Conservation (phyloP, 1,140 invertebrate species). For the Drosophila lacertosa region DNA sequence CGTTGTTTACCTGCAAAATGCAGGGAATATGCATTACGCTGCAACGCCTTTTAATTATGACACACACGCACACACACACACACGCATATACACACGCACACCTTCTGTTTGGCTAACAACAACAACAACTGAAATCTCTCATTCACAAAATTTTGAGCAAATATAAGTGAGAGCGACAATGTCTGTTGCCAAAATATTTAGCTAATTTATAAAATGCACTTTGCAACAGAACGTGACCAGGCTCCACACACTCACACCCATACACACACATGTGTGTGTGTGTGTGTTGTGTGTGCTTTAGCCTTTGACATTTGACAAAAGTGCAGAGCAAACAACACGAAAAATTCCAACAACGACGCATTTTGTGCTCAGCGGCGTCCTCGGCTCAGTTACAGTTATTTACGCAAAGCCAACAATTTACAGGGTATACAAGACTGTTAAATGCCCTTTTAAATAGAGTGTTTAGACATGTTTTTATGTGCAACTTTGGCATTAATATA, state of each 20-base stretch:
- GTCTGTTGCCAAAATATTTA: conserved; percentile 64
- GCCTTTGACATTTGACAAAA: conserved; percentile 54
- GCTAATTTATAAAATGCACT: conserved; percentile 71
- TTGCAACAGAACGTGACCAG: conserved; percentile 10
- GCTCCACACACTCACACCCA: background rate
- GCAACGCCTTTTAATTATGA: conserved; percentile 59
- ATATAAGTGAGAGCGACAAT: conserved; percentile 22
- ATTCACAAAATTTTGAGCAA: conserved; percentile 52
- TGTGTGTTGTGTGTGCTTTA: conserved; percentile 6
- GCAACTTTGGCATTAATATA: too few relatives aligned
- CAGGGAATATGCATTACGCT: conserved; percentile 45
- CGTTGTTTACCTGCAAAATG: conserved; percentile 47
- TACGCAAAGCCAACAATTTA: background rate
- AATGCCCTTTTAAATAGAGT: background rate
- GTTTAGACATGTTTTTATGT: too few relatives aligned
- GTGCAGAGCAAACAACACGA: conserved; percentile 55
- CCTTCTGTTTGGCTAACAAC: conserved; percentile 51
- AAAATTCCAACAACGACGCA: conserved; percentile 17
- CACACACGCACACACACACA: background rate
- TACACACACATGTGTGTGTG: background rate
- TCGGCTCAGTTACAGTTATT: conserved; percentile 3
- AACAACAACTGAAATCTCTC: conserved; percentile 20
- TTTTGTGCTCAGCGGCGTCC: conserved; percentile 7
- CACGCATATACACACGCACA: background rate
- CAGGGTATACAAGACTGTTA: background rate